Base-by-base conservation (phyloP, 2,888 invertebrate species). In the Campaea margaritaria region DNA sequence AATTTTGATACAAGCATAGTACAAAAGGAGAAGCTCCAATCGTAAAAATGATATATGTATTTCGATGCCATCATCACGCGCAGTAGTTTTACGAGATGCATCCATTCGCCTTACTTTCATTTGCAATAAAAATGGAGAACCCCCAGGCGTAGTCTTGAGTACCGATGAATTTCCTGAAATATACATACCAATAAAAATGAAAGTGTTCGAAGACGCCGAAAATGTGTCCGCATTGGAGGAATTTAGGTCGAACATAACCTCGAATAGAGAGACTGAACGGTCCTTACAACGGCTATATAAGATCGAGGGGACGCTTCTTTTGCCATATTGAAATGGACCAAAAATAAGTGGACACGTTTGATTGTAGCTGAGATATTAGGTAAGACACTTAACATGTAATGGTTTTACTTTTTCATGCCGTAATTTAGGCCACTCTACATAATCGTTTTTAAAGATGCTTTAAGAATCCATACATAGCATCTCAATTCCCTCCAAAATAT, bases 151-250 rank as follows among this genome's bases (percentile, higher is more conserved):
- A 53, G 60, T 59, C 45, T 50, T 49, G 51, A 62, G 72, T 75
- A 66, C 68, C 75, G 74, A 81, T 81, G 76, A 79, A 78, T 82
- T 80, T 80, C 78, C 82, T 76, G 78, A 83, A 85, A 83, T 86
- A 84, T 85, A 83, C 78, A 81, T 85, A 82, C 78, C 79, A 84
- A 87, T 87, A 87, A 86, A 86, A 84, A 79, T 73, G 78, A 81
- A 85, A 85, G 78, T 85, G 76, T 82, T 82, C 81, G 70, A 69
- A 74, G 80, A 84, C 76, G 79, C 77, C 73, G 83, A 83, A 85
- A 86, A 85, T 87, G 84, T 86, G 83, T 82, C 82, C 83, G 79
- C 83, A 83, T 85, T 83, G 81, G 82, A 81, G 86, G 82, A 86
- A 86, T 86, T 87, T 83, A 81, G 85, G 85, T 85, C 79, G 82